A percentile compares a stretch with the other conserved stretches of the same genome.
Evolutionary conservation across 2,888 invertebrate species (phyloP).

Genomic region (Pristionchus maxplancki): DNA sequence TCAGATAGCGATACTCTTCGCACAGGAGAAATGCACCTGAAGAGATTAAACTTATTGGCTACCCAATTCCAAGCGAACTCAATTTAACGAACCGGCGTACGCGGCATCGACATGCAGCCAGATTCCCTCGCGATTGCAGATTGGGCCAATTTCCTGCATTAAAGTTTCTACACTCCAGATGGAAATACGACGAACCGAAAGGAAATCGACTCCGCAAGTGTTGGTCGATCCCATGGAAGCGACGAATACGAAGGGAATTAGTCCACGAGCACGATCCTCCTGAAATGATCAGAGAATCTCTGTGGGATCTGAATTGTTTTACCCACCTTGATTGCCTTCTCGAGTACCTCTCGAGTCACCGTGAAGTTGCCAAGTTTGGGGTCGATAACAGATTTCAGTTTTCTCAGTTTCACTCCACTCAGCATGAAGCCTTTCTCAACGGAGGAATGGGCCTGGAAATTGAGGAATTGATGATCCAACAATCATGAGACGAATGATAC

Average conservation of each 20-base stretch:
- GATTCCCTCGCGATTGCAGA: constrained; percentile 86
- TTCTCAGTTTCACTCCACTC: constrained; percentile 86
- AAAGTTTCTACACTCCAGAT: not conserved
- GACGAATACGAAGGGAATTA: constrained; percentile 75
- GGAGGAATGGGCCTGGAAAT: constrained; percentile 87
- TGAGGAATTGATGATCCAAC: not conserved
- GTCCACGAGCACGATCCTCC: constrained; percentile 72
- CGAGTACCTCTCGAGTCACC: constrained; percentile 84
- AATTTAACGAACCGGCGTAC: constrained; percentile 86
- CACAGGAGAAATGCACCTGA: constrained; percentile 82
- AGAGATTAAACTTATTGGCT: not conserved
- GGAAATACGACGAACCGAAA: not conserved
- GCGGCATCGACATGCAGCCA: constrained; percentile 99
- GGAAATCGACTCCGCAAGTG: constrained; percentile 91
- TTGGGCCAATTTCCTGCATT: constrained; percentile 81
- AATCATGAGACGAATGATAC: constrained; percentile 40
- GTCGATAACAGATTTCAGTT: constrained; percentile 81
- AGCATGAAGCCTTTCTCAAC: constrained; percentile 90
- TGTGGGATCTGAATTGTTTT: not conserved
- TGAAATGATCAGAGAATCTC: not conserved
- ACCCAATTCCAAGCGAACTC: not conserved
- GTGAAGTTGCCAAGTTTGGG: constrained; percentile 83
- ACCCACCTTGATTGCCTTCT: constrained; percentile 81
- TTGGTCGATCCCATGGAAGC: constrained; percentile 89
- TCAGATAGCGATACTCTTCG: constrained; percentile 92